phyloP scores from a whole-genome alignment of 2,797 vertebrate genomes.

The Halcyon badia region DNA sequence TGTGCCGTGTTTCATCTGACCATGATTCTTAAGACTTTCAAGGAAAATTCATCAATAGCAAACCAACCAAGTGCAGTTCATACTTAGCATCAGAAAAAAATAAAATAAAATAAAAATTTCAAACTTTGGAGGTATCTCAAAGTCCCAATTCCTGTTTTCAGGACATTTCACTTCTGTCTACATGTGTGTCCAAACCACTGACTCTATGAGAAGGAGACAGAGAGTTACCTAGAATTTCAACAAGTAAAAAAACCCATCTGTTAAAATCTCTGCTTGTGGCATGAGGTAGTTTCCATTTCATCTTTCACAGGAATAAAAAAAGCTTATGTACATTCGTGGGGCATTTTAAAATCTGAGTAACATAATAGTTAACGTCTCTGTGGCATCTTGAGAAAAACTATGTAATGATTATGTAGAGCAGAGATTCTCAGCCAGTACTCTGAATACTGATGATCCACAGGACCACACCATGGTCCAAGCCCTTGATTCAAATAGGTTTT shows the following conservation, averaged over 20 bases:
- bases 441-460: not conserved
- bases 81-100: not conserved
- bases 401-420: fast-evolving
- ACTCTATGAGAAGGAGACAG: not conserved
- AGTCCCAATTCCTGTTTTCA: not conserved
- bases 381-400: not conserved
- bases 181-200: not conserved
- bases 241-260: not conserved
- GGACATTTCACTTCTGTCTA: not conserved
- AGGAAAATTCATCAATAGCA: not conserved
- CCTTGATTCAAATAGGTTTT: not conserved
- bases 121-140: not conserved
- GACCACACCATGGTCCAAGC: not conserved
- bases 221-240: not conserved
- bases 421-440: not conserved
- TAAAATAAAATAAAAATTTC: not conserved
- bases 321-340: fast-evolving
- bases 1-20: conserved; percentile 50
- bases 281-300: not conserved
- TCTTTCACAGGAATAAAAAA: not conserved
- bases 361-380: not conserved
- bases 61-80: not conserved
- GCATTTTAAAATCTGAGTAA: not conserved
- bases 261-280: not conserved
- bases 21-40: not conserved